Evolutionary conservation across 92 coral and sea anemone genomes (phyloP).

Genomic region (Epizoanthus stellaris): DNA sequence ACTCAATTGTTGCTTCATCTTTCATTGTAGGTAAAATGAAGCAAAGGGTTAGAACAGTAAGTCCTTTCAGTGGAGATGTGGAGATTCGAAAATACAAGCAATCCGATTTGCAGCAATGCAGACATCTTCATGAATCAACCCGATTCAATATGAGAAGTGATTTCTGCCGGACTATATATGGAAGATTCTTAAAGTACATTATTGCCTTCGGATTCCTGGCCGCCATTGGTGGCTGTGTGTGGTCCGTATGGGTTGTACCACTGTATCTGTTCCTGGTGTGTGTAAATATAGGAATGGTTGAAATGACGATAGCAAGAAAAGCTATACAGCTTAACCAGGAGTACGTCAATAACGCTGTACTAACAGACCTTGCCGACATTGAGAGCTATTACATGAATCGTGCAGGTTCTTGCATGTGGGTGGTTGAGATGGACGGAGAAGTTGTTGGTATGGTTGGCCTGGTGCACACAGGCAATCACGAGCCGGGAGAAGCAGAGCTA

Average conservation of each 20-base stretch:
- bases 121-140: background rate
- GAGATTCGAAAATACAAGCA: conserved; percentile 5
- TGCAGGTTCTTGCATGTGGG: background rate
- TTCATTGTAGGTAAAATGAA: background rate
- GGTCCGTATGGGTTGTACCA: background rate
- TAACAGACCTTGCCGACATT: conserved; percentile 4
- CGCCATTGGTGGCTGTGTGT: background rate
- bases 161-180: background rate
- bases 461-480: background rate
- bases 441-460: conserved; percentile 2
- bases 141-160: background rate
- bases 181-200: background rate
- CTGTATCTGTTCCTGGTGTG: background rate
- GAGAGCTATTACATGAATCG: background rate
- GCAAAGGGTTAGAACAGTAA: background rate
- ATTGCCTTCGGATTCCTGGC: background rate
- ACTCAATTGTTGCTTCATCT: background rate
- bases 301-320: background rate
- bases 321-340: background rate
- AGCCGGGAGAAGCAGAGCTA: background rate
- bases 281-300: background rate
- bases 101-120: background rate
- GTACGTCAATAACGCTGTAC: background rate
- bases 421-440: conserved; percentile 4
- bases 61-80: background rate